A percentile compares a stretch with the other conserved stretches of the same genome.
Conservation (phyloP, 1,140 invertebrate species). For the Himalopsyche phryganea region DNA sequence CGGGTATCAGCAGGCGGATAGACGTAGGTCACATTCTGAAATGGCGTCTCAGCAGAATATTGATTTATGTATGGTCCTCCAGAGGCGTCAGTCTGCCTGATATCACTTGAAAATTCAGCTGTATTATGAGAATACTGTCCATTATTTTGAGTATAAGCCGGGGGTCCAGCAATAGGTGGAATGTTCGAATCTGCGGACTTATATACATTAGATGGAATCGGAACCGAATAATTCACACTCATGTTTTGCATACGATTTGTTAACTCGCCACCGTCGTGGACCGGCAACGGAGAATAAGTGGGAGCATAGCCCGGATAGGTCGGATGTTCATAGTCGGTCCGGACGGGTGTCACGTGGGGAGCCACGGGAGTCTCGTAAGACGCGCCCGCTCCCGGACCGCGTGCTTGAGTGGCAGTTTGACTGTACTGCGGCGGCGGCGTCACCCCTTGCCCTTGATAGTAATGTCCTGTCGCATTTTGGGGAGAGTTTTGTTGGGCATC, state of each 20-base stretch:
- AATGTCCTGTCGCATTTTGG: not conserved
- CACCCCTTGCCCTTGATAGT: slow-evolving; percentile 4
- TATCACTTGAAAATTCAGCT: no score
- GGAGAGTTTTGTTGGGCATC: not conserved
- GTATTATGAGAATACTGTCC: no score
- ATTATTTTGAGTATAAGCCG: no score
- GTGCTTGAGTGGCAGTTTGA: not conserved
- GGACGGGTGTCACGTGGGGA: not conserved
- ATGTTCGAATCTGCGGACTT: not conserved
- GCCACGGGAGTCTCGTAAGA: not conserved
- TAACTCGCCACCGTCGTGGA: slow-evolving; percentile 15
- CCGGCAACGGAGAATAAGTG: slow-evolving; percentile 10
- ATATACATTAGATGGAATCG: slow-evolving; percentile 10
- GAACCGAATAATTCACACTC: slow-evolving; percentile 20
- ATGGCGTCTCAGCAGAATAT: no score
- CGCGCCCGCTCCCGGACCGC: not conserved
- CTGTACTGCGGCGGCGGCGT: slow-evolving; percentile 6
- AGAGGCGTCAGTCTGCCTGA: no score
- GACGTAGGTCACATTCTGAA: no score
- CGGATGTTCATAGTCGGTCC: not conserved
- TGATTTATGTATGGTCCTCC: no score
- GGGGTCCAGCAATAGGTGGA: not conserved
- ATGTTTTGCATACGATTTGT: slow-evolving; percentile 29
- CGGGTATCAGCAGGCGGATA: no score
- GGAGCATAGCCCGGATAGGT: slow-evolving; percentile 9